Conservation (phyloP, 2,797 vertebrate species). For the Neopelma chrysocephalum region DNA sequence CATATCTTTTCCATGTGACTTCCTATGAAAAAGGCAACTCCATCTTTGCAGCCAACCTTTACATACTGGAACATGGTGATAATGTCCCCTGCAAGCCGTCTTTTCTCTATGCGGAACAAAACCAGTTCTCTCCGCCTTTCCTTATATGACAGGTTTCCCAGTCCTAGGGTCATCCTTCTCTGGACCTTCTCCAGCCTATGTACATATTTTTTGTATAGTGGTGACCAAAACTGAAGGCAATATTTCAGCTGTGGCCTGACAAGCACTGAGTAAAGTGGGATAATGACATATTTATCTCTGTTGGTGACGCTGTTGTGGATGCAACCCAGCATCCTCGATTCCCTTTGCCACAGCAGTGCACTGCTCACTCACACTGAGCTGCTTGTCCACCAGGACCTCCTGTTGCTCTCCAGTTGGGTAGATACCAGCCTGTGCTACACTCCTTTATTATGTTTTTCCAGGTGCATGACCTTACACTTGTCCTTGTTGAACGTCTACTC, state of each 20-base stretch:
- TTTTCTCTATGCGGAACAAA: not conserved
- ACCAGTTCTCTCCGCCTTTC: not conserved
- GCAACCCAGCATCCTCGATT: not conserved
- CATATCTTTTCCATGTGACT: not conserved
- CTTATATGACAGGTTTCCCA: not conserved
- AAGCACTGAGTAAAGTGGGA: not conserved
- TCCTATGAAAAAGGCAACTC: not conserved
- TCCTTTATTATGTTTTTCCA: not conserved
- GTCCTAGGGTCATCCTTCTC: not conserved
- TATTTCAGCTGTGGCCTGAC: not conserved
- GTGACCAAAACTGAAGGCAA: not conserved
- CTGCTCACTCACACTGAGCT: not conserved
- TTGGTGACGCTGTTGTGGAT: not conserved
- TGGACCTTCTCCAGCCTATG: not conserved
- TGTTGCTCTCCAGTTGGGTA: not conserved
- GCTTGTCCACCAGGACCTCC: not conserved
- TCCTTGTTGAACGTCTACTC: not conserved
- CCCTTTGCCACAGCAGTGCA: rapidly evolving
- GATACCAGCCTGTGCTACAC: not conserved
- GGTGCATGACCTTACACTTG: not conserved
- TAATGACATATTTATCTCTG: not conserved
- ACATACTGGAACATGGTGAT: not conserved
- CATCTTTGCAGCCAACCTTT: not conserved
- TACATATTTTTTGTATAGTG: not conserved
- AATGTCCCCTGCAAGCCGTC: not conserved